A percentile compares a stretch with the other conserved stretches of the same genome.
Evolutionary conservation across 2,888 invertebrate genomes (phyloP).

Genomic region (Hirtodrosophila confusa): DNA sequence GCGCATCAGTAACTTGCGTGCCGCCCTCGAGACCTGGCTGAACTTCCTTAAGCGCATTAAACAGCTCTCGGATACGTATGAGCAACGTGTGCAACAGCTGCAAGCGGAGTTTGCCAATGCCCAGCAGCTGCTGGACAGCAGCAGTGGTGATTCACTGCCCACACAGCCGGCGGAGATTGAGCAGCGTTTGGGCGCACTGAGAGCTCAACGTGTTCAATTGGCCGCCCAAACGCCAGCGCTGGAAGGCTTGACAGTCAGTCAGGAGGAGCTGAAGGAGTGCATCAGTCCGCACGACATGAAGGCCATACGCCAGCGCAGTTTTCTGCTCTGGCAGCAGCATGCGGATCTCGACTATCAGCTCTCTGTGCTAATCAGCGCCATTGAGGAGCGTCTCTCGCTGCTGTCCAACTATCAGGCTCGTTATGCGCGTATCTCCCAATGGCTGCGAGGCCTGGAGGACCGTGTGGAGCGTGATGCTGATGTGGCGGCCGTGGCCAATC

Average conservation of each 20-base stretch:
- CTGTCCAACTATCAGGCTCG: slow-evolving; percentile 89
- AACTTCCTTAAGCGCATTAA: slow-evolving; percentile 89
- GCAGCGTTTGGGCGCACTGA: slow-evolving; percentile 87
- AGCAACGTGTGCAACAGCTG: slow-evolving; percentile 86
- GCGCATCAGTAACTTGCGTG: slow-evolving; percentile 91
- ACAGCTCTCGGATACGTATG: slow-evolving; percentile 87
- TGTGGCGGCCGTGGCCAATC: slow-evolving; percentile 86
- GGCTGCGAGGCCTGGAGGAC: slow-evolving; percentile 89
- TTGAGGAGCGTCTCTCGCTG: slow-evolving; percentile 90
- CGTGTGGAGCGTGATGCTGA: slow-evolving; percentile 87
- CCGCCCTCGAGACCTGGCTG: slow-evolving; percentile 92
- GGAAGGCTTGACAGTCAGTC: slow-evolving; percentile 89
- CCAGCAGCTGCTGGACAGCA: slow-evolving; percentile 86
- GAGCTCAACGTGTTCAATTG: slow-evolving; percentile 86
- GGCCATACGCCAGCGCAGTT: slow-evolving; percentile 90
- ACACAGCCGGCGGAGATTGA: slow-evolving; percentile 87
- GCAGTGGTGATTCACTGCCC: slow-evolving; percentile 84
- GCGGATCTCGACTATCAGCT: slow-evolving; percentile 92
- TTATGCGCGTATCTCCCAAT: slow-evolving; percentile 87
- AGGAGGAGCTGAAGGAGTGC: slow-evolving; percentile 93
- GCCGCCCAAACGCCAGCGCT: slow-evolving; percentile 86
- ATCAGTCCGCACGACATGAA: slow-evolving; percentile 93
- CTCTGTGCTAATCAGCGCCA: slow-evolving; percentile 88
- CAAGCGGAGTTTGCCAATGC: slow-evolving; percentile 88
- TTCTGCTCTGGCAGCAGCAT: slow-evolving; percentile 92